Base-by-base conservation (phyloP, 2,888 invertebrate species). In the Drosophila imparisetae region DNA sequence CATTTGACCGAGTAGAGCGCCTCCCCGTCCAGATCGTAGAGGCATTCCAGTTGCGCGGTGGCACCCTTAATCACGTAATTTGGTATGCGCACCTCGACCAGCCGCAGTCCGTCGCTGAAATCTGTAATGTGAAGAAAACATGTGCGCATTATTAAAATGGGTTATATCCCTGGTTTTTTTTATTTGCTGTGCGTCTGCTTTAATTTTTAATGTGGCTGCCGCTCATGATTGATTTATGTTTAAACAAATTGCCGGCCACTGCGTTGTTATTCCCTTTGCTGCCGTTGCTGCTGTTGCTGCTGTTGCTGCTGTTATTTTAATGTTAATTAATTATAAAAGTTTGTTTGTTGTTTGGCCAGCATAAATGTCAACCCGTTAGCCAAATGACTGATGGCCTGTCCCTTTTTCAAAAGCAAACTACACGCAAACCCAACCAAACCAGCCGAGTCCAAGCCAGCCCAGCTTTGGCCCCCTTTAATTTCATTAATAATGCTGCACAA, bases 1-100 rank as follows among this genome's bases (percentile, higher is more conserved):
- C 97, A 98, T 94, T 97, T 97, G 91, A 97, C 97, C 52, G 97
- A 97, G 93, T 97, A 97, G 55, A 97, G 94, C 61, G 95, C 95
- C 92, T 97, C 97, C 4, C 95, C 95, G 84, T 97, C 96, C 92
- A 98, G 94, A 92, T 96, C 96, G 94, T 96, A 98, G 91, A 96
- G 95, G 93, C 97, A 97, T 77, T 96, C 96, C 86, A 98, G 94
- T 79, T 95, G 94, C 57, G 96, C 96, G 84, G 95, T 95, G 90
- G 96, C 95, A 84, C 96, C 96, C 82, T 96, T 94, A 60, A 97
- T 95, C 88, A 96, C 96, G 94, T 97, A 96, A 75, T 95, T 95
- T 38, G 97, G 97, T 91, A 98, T 96, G 86, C 96, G 95, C 74
- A 98, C 94, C 92, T 97, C 96, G 81, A 96, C 94, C 91, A 98